Evolutionary conservation across 1,140 invertebrate species (phyloP).

Genomic region (Eulimnadia texana): DNA sequence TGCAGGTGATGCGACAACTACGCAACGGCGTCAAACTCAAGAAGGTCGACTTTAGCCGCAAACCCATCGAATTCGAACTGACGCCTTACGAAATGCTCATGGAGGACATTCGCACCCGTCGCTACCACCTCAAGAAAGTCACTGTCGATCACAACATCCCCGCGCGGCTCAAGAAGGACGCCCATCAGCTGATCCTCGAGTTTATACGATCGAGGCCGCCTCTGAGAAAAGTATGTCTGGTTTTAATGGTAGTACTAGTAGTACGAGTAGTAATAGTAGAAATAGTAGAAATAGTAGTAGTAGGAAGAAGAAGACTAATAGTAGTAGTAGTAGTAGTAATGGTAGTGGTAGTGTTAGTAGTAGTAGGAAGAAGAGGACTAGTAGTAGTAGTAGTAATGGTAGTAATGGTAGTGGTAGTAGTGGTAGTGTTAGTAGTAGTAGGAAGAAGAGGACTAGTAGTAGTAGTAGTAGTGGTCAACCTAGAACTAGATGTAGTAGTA

Average conservation of each 20-base stretch:
- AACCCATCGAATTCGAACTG: slow-evolving; percentile 67
- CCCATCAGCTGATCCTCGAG: slow-evolving; percentile 85
- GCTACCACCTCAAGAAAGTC: slow-evolving; percentile 52
- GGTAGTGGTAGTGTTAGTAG: no score
- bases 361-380: no score
- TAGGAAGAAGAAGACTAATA: no score
- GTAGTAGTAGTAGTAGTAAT: no score
- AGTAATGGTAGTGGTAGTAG: no score
- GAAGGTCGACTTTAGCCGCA: slow-evolving; percentile 47
- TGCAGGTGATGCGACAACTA: slow-evolving; percentile 83
- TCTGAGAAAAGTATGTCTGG: slow-evolving; percentile 58
- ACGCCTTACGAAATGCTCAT: slow-evolving; percentile 96
- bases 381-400: no score
- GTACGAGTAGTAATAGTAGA: not conserved
- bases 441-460: no score
- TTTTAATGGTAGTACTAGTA: not conserved
- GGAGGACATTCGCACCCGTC: slow-evolving; percentile 81
- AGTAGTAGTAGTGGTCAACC: no score
- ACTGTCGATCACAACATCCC: slow-evolving; percentile 67
- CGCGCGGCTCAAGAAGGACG: slow-evolving; percentile 73
- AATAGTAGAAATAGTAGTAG: not conserved
- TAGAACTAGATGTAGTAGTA: no score
- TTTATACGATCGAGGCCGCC: slow-evolving; percentile 90
- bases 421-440: no score
- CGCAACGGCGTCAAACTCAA: slow-evolving; percentile 76